A percentile compares a stretch with the other conserved stretches of the same genome.
Conservation (phyloP, 2,113 vertebrate species). For the Isichthys henryi region DNA sequence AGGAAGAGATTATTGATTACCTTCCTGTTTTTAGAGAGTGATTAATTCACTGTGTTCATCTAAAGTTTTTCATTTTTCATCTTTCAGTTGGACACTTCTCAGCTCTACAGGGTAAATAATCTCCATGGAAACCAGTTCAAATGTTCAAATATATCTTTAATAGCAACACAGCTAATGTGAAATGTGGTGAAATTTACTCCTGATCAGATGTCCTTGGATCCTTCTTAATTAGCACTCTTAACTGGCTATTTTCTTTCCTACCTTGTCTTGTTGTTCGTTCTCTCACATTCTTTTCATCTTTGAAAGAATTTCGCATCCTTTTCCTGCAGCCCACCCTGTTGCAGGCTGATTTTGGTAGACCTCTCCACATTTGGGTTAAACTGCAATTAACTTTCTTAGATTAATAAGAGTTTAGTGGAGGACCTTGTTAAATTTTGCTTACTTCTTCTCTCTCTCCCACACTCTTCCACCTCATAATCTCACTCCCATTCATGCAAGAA, state of each 20-base stretch:
- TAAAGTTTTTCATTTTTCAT: background rate
- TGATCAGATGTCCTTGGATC: background rate
- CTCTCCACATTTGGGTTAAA: background rate
- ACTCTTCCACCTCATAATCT: background rate
- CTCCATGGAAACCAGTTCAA: conserved; percentile 7
- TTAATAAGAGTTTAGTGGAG: background rate
- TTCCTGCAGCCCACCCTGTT: background rate
- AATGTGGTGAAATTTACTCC: background rate
- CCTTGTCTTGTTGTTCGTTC: background rate
- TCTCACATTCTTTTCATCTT: background rate
- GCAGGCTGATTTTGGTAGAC: background rate
- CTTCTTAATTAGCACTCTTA: background rate
- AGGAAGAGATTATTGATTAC: conserved; percentile 3
- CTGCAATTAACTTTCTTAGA: background rate
- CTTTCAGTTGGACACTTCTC: background rate
- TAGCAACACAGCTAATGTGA: background rate
- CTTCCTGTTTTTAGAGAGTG: background rate
- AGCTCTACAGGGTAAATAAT: background rate
- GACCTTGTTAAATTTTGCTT: background rate
- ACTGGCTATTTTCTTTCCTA: background rate
- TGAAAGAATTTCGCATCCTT: background rate
- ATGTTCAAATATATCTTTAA: background rate
- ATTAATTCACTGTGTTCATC: background rate
- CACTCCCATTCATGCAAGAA: background rate
- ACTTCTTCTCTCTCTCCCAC: conserved; percentile 7